Percentiles rank a stretch among this genome's conserved stretches.
Conservation (phyloP, 2,888 invertebrate species). For the Drosophila eohydei region DNA sequence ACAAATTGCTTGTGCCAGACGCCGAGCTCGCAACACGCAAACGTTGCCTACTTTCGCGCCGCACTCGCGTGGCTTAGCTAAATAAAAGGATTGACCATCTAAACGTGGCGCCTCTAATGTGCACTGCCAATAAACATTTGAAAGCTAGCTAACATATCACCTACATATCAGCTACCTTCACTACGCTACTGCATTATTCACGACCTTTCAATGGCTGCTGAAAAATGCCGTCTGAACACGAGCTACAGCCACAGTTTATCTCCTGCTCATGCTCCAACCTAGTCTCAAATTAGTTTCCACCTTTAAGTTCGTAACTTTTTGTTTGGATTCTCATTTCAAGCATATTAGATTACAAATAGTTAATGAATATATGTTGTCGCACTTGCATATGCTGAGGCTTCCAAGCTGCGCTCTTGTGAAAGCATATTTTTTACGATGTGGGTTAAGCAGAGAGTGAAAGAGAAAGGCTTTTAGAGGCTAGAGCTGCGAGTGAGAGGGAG, state of each 20-base stretch:
- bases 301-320: not conserved
- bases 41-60: slow-evolving; percentile 39
- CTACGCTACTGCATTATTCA: not conserved
- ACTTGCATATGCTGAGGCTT: not conserved
- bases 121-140: slow-evolving; percentile 16
- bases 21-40: slow-evolving; percentile 30
- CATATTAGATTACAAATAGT: slow-evolving; percentile 2
- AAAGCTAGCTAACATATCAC: not conserved
- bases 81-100: slow-evolving; percentile 51
- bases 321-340: not conserved
- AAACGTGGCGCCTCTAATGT: slow-evolving; percentile 6
- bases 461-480: not conserved
- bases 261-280: not conserved
- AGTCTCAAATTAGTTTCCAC: not conserved
- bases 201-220: not conserved
- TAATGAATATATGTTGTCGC: not conserved
- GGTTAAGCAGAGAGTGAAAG: too few species aligned
- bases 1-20: slow-evolving; percentile 59
- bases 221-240: slow-evolving; percentile 7
- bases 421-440: not conserved
- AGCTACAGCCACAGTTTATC: not conserved
- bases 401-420: not conserved
- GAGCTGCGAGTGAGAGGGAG: not conserved
- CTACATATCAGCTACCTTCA: not conserved
- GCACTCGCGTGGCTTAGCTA: slow-evolving; percentile 30